Conservation (phyloP, 2,113 vertebrate species). For the Lonchura striata region DNA sequence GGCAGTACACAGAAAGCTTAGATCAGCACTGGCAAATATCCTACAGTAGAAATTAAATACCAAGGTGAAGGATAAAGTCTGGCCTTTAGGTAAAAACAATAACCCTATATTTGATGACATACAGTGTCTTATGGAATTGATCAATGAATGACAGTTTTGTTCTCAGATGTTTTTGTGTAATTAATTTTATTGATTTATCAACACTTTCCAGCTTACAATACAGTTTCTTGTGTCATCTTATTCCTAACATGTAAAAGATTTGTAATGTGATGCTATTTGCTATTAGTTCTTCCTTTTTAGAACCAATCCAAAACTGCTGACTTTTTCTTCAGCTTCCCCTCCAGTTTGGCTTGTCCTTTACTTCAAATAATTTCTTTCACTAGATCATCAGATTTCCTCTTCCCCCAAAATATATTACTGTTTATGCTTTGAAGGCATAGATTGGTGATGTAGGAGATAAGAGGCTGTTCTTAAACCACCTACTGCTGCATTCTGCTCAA, state of each 20-base stretch:
- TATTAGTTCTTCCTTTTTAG: neutral
- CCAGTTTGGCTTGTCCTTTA: neutral
- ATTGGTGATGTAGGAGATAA: neutral
- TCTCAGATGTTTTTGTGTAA: neutral
- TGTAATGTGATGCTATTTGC: neutral
- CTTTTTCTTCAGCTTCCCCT: neutral
- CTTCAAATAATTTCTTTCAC: neutral
- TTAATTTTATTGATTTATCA: constrained; percentile 14
- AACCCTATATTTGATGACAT: neutral
- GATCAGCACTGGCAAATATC: neutral
- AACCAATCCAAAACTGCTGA: neutral
- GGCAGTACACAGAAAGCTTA: neutral
- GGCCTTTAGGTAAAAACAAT: neutral
- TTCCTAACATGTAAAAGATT: neutral
- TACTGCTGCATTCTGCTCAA: neutral
- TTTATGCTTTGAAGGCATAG: neutral
- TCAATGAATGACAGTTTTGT: neutral
- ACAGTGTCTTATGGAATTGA: neutral
- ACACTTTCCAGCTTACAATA: neutral
- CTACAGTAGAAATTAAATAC: neutral
- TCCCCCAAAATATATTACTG: neutral
- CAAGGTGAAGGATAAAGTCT: neutral
- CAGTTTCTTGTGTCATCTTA: neutral
- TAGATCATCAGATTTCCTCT: neutral
- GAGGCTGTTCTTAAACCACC: neutral